phyloP scores from a whole-genome alignment of 2,888 invertebrate species.

The Spilosoma lubricipeda region DNA sequence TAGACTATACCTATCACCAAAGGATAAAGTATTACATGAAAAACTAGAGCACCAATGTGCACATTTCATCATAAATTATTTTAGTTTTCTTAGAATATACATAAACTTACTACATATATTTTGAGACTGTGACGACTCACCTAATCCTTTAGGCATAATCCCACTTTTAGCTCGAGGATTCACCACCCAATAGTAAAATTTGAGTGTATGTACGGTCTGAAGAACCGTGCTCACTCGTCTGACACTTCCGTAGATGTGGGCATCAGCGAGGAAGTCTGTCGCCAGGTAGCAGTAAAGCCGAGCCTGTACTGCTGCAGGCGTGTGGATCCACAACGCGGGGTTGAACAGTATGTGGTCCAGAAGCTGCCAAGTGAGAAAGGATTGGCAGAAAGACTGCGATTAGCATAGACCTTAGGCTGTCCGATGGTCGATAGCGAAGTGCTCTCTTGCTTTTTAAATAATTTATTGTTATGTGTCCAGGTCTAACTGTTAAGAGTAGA shows the following conservation, averaged over 20 bases:
- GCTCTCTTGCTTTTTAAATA: conserved; percentile 74
- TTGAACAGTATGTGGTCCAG: conserved; percentile 99
- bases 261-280: conserved; percentile 99
- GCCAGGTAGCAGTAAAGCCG: conserved; percentile 98
- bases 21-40: background rate
- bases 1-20: background rate
- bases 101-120: background rate
- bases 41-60: background rate
- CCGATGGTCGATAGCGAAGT: conserved; percentile 81
- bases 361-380: conserved; percentile 97
- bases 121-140: conserved; percentile 84
- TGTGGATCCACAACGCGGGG: conserved; percentile 99
- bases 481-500: conserved; percentile 1
- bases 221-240: conserved; percentile 98
- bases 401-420: conserved; percentile 84
- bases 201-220: conserved; percentile 99
- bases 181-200: conserved; percentile 99
- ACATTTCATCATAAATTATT: background rate
- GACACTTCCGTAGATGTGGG: conserved; percentile 98
- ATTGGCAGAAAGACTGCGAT: conserved; percentile 96
- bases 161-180: conserved; percentile 98
- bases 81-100: background rate
- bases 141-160: conserved; percentile 97
- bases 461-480: conserved; percentile 32
- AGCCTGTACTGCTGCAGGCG: conserved; percentile 97